Conservation (phyloP, 2,797 vertebrate species). For the Tauraco hartlaubi region DNA sequence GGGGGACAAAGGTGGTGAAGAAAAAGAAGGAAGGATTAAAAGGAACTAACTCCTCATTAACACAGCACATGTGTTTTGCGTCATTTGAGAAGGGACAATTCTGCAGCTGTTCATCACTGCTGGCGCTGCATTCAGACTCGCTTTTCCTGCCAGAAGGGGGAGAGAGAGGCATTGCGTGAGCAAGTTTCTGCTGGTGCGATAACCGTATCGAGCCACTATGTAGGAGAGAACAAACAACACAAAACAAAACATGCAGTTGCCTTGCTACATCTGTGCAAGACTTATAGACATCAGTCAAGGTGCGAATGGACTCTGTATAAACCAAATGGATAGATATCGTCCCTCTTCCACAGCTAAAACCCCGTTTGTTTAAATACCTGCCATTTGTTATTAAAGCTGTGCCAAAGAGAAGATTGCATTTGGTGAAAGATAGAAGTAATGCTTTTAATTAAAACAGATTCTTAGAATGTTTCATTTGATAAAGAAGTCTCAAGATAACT, state of each 20-base stretch:
- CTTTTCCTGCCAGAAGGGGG: neutral
- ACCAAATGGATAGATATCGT: neutral
- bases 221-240: neutral
- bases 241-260: neutral
- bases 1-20: neutral
- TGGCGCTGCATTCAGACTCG: neutral
- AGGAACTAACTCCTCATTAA: neutral
- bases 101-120: neutral
- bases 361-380: slow-evolving; percentile 55
- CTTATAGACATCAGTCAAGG: neutral
- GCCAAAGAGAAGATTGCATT: slow-evolving; percentile 15
- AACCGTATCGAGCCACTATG: accelerated
- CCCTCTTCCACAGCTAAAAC: slow-evolving; percentile 25
- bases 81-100: neutral
- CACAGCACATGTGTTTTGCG: neutral
- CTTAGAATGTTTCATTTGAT: slow-evolving; percentile 59
- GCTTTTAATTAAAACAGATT: slow-evolving; percentile 61
- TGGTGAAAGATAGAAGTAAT: slow-evolving; percentile 53
- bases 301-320: slow-evolving; percentile 50
- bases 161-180: neutral
- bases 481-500: slow-evolving; percentile 72
- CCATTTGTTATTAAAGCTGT: slow-evolving; percentile 47
- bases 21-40: neutral
- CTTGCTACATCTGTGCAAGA: neutral
- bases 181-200: neutral